phyloP scores from a whole-genome alignment of 2,797 vertebrate genomes.

The Luscinia luscinia region DNA sequence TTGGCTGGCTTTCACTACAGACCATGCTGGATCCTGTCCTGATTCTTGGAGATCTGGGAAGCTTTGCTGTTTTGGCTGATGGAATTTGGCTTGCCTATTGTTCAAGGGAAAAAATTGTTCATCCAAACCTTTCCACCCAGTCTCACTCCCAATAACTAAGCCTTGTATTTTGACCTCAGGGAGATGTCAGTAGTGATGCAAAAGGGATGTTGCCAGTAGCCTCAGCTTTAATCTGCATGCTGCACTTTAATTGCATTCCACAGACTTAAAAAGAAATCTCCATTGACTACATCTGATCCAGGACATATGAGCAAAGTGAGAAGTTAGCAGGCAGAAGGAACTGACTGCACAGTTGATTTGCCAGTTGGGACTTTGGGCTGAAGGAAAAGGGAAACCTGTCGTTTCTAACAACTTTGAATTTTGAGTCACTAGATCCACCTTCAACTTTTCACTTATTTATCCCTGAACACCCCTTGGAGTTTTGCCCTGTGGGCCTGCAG shows the following conservation, averaged over 20 bases:
- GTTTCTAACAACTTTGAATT: background rate
- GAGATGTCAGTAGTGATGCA: background rate
- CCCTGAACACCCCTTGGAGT: background rate
- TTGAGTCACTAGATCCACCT: background rate
- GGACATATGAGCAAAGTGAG: background rate
- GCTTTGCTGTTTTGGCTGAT: background rate
- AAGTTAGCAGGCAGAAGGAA: background rate
- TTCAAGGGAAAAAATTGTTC: background rate
- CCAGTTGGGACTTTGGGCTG: background rate
- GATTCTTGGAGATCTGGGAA: conserved; percentile 4
- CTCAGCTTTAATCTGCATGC: background rate
- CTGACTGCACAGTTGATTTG: background rate
- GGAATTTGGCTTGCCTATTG: background rate
- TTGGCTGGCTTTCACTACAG: background rate
- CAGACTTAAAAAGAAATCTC: background rate
- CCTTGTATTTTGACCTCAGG: background rate
- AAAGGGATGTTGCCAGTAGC: background rate
- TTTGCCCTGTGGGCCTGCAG: background rate
- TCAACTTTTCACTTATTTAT: background rate
- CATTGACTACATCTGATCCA: background rate
- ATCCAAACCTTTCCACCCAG: background rate
- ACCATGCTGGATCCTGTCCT: background rate
- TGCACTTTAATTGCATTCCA: background rate
- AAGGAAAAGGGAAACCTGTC: background rate
- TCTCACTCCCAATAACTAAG: background rate